phyloP scores from a whole-genome alignment of 2,797 vertebrate species.

The Leptoclinus maculatus region DNA sequence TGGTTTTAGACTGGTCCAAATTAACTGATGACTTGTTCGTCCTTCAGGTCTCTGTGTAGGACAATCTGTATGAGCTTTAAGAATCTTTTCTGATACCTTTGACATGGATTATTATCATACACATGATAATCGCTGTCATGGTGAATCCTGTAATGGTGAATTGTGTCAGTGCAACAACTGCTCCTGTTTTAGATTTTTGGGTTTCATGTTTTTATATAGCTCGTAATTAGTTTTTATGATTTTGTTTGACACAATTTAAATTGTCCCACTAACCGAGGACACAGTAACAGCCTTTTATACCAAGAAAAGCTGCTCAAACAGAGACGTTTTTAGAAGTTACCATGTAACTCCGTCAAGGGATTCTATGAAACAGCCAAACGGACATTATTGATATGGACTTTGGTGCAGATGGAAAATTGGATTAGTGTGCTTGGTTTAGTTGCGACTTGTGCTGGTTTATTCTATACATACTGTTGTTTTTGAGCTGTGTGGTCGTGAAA shows the following conservation, averaged over 20 bases:
- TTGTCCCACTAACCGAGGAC: neutral
- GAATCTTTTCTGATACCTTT: neutral
- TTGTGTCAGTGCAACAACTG: conserved; percentile 8
- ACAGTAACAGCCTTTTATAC: neutral
- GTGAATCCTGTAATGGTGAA: no score
- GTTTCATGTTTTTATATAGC: neutral
- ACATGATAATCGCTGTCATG: no score
- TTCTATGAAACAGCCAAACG: neutral
- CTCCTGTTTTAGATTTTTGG: neutral
- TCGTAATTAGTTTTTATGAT: neutral
- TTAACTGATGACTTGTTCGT: neutral
- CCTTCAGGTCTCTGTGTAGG: neutral
- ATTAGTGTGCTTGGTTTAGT: neutral
- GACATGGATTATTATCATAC: neutral
- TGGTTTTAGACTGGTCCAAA: neutral
- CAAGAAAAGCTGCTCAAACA: neutral
- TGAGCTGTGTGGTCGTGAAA: neutral
- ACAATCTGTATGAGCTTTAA: neutral
- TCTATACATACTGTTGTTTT: conserved; percentile 1
- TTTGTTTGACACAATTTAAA: neutral
- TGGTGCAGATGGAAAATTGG: neutral
- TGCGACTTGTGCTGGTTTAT: neutral
- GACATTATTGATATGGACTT: neutral
- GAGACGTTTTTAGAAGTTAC: neutral
- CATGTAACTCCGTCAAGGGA: neutral